Conservation (phyloP, 2,888 invertebrate genomes). For the Apotomis capreana region DNA sequence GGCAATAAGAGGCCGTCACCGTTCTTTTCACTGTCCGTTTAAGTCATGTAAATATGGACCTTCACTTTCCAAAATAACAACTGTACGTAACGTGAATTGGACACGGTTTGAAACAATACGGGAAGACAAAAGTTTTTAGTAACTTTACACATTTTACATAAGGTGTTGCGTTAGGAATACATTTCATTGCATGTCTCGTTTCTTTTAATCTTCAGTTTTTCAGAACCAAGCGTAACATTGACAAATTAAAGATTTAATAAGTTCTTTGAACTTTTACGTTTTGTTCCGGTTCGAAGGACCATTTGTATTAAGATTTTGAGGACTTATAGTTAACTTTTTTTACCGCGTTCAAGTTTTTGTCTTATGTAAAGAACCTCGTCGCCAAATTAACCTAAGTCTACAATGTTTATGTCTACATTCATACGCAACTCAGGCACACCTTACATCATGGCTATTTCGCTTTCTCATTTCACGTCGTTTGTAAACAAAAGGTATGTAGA, state of each 20-base stretch:
- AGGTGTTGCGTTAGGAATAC: slow-evolving; percentile 44
- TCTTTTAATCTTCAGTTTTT: neutral
- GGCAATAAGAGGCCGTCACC: slow-evolving; percentile 54
- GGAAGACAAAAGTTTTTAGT: slow-evolving; percentile 51
- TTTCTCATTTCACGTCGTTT: slow-evolving; percentile 41
- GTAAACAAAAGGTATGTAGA: slow-evolving; percentile 46
- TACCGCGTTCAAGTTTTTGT: neutral
- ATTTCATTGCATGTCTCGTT: slow-evolving; percentile 1
- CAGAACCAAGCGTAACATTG: neutral
- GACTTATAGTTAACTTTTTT: neutral
- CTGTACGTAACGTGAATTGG: slow-evolving; percentile 60
- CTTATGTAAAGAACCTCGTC: neutral
- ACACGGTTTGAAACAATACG: slow-evolving; percentile 49
- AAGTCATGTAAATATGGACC: slow-evolving; percentile 73
- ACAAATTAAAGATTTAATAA: no score
- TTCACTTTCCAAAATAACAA: slow-evolving; percentile 81
- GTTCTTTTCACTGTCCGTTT: slow-evolving; percentile 58
- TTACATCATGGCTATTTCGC: slow-evolving; percentile 36
- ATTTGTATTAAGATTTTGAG: neutral
- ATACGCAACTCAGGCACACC: slow-evolving; percentile 17
- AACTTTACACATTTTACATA: slow-evolving; percentile 52
- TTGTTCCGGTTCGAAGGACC: neutral
- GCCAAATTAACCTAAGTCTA: neutral
- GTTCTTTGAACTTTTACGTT: neutral
- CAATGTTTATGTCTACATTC: neutral